Evolutionary conservation across 92 coral and sea anemone genomes (phyloP), one percentile per base, ranked within the genome.

Genomic region (Epizoanthus scotinus): DNA sequence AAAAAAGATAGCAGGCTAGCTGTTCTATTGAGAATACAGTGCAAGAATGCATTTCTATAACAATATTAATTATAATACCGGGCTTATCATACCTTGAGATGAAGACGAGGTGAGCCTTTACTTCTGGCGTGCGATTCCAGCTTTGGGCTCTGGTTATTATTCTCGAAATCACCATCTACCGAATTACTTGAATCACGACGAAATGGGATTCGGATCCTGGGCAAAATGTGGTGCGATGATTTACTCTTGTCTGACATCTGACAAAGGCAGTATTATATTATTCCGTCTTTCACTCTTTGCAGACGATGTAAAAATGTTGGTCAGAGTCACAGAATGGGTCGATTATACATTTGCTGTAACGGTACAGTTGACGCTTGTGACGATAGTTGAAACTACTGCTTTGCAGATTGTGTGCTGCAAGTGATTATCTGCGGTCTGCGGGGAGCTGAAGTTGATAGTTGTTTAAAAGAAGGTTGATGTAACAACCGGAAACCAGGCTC

Each of bases 111-210:
- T 15, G 77, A 70, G 3, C 40, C 59, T 25, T 29, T 70, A 0
- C 19, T 3, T 20, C 27, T 44, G 1, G 24, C 12, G 58, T 44
- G 21, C 3, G n/a, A 53, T 42, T 70, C 61, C 13, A 47, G 6
- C 34, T 70, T 70, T 50, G 77, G 77, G 49, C 77, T 70, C 18
- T 70, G 77, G 21, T 70, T 70, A 7, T 70, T 70, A 56, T 44
- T 70, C n/a, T 68, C 54, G 13, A 68, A 10, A 8, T 68, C 73
- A 68, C 77, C 36, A 21, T 70, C 61, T 19, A 25, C 77, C 56
- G 58, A 70, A 13, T 42, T 25, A 70, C 40, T 70, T 13, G 77
- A 70, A 70, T 50, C 29, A 21, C 49, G 77, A 53, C 61, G 77
- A 70, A 70, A 22, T 22, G 77, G 77, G 8, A 70, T 26, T 70